phyloP scores from a whole-genome alignment of 2,113 vertebrate species.

The Chroicocephalus ridibundus region DNA sequence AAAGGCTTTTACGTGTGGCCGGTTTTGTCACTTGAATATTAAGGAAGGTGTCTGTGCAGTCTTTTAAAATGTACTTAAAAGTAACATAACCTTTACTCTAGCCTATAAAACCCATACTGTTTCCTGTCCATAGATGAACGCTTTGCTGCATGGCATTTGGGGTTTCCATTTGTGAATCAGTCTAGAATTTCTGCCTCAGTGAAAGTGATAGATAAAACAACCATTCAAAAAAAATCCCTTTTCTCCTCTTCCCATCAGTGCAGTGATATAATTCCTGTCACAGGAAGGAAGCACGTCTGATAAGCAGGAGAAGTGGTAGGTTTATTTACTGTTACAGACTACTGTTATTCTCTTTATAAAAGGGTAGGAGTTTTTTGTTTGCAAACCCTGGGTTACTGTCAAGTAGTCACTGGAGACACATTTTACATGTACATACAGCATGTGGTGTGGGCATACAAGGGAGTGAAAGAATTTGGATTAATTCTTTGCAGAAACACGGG shows the following conservation, averaged over 20 bases:
- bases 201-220: slow-evolving; percentile 58
- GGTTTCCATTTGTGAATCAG: slow-evolving; percentile 72
- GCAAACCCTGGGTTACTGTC: background rate
- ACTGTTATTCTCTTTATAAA: background rate
- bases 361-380: slow-evolving; percentile 33
- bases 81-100: slow-evolving; percentile 45
- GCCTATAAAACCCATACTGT: background rate
- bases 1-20: background rate
- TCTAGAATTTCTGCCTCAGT: slow-evolving; percentile 34
- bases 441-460: background rate
- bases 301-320: slow-evolving; percentile 27
- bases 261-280: slow-evolving; percentile 32
- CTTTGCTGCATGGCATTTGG: slow-evolving; percentile 45
- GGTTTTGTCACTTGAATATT: background rate
- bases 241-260: slow-evolving; percentile 59
- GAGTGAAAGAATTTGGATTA: background rate
- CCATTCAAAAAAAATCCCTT: slow-evolving; percentile 26
- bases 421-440: background rate
- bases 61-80: slow-evolving; percentile 23
- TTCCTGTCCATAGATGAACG: slow-evolving; percentile 67
- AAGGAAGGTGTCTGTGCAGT: background rate
- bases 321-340: slow-evolving; percentile 30
- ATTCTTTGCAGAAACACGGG: background rate
- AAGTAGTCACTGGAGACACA: background rate
- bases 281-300: slow-evolving; percentile 22